Evolutionary conservation across 2,113 vertebrate species (phyloP).

Genomic region (Buteo buteo): DNA sequence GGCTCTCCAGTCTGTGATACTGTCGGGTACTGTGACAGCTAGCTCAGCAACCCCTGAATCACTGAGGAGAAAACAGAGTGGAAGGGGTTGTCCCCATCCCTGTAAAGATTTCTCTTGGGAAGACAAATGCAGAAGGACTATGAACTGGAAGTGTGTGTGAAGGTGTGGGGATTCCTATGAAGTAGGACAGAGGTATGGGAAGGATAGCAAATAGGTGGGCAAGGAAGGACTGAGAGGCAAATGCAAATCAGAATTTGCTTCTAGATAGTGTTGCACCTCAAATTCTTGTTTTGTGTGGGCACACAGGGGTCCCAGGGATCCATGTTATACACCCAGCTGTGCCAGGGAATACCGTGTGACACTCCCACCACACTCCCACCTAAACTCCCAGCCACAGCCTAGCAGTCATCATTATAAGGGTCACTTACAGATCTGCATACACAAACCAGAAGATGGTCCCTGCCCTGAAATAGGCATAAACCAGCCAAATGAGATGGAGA

Average conservation of each 20-base stretch:
- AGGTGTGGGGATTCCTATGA: background rate
- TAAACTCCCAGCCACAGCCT: background rate
- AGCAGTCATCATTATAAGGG: background rate
- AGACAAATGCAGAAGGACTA: background rate
- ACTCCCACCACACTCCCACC: background rate
- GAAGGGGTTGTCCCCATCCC: background rate
- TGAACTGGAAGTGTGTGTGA: background rate
- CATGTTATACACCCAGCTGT: background rate
- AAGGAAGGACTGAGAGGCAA: background rate
- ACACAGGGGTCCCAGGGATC: background rate
- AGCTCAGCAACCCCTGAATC: constrained; percentile 70
- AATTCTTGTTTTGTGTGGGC: background rate
- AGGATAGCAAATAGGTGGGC: background rate
- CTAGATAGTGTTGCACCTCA: background rate
- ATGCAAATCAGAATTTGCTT: background rate
- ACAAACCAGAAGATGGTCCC: background rate
- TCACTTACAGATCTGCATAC: background rate
- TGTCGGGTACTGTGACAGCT: constrained; percentile 77
- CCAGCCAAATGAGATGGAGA: background rate
- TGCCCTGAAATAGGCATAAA: background rate
- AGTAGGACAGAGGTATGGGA: background rate
- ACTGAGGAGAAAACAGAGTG: constrained; percentile 54
- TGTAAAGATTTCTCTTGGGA: background rate
- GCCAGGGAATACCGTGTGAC: background rate
- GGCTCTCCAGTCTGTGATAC: constrained; percentile 89